Evolutionary conservation across 2,888 invertebrate genomes (phyloP).

Genomic region (Callinectes sapidus): DNA sequence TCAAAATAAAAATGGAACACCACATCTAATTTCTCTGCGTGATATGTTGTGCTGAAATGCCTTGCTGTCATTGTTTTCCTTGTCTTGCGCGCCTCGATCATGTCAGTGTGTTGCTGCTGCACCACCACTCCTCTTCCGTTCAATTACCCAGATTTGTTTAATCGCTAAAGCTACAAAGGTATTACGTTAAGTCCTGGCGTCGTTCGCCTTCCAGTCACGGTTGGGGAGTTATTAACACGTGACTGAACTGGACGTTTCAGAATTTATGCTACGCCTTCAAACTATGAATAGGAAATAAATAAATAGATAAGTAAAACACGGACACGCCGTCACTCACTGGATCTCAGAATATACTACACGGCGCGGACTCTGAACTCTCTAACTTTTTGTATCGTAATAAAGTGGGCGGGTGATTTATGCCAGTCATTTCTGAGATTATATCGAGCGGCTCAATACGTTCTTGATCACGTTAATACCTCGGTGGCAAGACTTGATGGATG

Average conservation of each 20-base stretch:
- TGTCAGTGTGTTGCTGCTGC: neutral
- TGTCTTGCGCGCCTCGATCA: neutral
- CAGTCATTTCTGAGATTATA: neutral
- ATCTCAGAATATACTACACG: neutral
- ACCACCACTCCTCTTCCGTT: neutral
- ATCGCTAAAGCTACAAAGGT: neutral
- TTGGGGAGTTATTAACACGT: neutral
- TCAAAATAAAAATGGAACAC: too few relatives aligned
- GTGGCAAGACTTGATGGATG: neutral
- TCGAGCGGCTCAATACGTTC: constrained; percentile 10
- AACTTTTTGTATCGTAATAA: neutral
- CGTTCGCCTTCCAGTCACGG: neutral
- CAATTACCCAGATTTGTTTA: neutral
- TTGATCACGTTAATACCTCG: neutral
- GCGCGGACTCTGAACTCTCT: neutral
- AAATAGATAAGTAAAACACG: too few relatives aligned
- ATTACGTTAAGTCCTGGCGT: neutral
- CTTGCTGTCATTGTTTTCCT: neutral
- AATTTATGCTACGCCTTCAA: neutral
- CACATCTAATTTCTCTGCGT: too few relatives aligned
- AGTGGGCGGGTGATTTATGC: neutral
- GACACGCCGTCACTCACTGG: neutral
- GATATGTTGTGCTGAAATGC: too few relatives aligned
- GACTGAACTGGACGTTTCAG: neutral
- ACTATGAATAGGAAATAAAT: neutral